Evolutionary conservation across 2,888 invertebrate species (phyloP), one percentile per base, ranked within the genome.

Genomic region (Trisateles emortualis): DNA sequence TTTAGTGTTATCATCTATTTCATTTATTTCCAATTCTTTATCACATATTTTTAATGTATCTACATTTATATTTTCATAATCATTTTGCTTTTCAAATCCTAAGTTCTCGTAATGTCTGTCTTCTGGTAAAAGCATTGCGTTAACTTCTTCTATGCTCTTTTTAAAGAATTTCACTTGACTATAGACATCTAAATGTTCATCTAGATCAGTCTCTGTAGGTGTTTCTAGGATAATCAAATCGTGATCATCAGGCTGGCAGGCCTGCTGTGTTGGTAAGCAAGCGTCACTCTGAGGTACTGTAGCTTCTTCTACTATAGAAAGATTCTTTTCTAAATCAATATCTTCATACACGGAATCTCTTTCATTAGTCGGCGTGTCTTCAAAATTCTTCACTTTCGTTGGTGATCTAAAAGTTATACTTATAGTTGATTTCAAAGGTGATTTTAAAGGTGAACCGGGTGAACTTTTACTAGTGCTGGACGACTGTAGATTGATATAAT

Each of bases 111-210:
- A 90, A 55, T 84, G 83, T 16, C 81, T 73, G 2, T 75, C 80
- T 32, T 76, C 74, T 0, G 74, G 71, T 1, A 89, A 52, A 0
- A 92, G 75, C 84, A 92, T 84, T 8, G 92, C 95, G 76, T 96
- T 96, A 0, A 96, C 96, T 84, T 96, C 96, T 38, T 96, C 95
- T 33, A 96, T 95, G 16, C 96, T 96, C 67, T 95, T 93, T 33
- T 95, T 93, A 68, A 96, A 96, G 77, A 96, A 95, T 70, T 96
- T 96, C 0, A 96, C 96, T 92, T 96, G 94, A 66, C 96, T 96
- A 73, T 96, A 96, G 0, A 96, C 95, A 46, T 94, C 93, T 1
- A 90, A 66, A 38, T 90, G 89, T 3, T 84, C 78, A 19, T 89
- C 86, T 14, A 76, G 45, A 41, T 78, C 73, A 0, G 81, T 76